Percentiles rank a stretch among this genome's conserved stretches.
phyloP scores from a whole-genome alignment of 2,113 vertebrate genomes.

The Dendropsophus ebraccatus region DNA sequence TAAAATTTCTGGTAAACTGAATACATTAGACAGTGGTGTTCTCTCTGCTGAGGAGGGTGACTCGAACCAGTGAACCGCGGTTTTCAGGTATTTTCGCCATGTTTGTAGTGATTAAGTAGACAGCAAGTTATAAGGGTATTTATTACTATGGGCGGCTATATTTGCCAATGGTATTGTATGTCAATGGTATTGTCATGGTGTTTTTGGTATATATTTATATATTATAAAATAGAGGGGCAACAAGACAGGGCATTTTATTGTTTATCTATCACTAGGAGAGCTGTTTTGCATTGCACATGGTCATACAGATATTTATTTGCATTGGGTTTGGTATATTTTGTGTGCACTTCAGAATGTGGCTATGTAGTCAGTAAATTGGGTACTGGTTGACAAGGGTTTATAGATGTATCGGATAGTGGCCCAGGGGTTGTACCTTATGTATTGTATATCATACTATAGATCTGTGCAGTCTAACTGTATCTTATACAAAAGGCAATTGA shows the following conservation, averaged over 20 bases:
- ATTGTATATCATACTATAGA: background rate
- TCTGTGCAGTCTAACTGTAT: too few species aligned
- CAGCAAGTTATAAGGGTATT: too few species aligned
- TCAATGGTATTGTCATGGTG: too few species aligned
- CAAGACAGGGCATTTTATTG: too few species aligned
- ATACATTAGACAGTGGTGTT: background rate
- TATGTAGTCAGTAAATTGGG: background rate
- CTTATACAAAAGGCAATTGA: too few species aligned
- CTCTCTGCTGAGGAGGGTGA: background rate
- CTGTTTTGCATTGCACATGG: too few species aligned
- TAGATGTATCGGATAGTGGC: background rate
- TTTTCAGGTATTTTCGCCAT: background rate
- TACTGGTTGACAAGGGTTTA: background rate
- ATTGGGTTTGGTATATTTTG: background rate
- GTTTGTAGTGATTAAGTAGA: background rate
- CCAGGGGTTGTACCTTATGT: background rate
- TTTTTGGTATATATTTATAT: too few species aligned
- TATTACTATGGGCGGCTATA: too few species aligned
- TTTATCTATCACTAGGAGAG: too few species aligned
- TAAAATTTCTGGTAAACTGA: constrained; percentile 79
- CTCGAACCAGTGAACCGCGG: background rate
- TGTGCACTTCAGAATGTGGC: background rate
- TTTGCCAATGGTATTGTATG: too few species aligned
- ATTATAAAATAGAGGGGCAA: too few species aligned
- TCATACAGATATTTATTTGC: too few species aligned